Evolutionary conservation across 2,888 invertebrate genomes (phyloP), one percentile per base, ranked within the genome.

Genomic region (Drosophila neutralis): DNA sequence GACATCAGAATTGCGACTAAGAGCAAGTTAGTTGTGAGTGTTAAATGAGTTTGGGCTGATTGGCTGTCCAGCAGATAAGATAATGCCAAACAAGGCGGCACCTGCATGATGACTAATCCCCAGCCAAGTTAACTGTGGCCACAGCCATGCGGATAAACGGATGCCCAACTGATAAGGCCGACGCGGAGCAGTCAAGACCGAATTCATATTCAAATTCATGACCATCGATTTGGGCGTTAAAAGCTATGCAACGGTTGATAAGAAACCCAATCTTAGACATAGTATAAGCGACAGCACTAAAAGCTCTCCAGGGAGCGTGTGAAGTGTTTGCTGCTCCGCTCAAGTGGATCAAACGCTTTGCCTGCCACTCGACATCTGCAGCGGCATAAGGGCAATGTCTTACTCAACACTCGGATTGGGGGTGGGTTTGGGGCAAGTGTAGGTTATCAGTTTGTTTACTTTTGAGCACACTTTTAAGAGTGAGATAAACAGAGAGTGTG

Each of bases 71-170:
- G 21, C 35, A 60, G 76, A 76, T 78, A 51, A 78, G 77, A 78
- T 78, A 78, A 78, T 53, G 61, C 8, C 45, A 27, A 35, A 36
- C 49, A n/a, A 54, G 11, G 36, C 59, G 40, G 67, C 79, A 78
- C 79, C 79, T 78, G 79, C 76, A 72, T 63, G 76, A 78, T 78
- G 78, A 78, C 72, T 78, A 75, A 78, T 68, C 65, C 57, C 33
- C 21, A 27, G 13, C n/a, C 24, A 18, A 35, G 21, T 29, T 18
- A 56, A 45, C 33, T 36, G 59, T 24, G 61, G 38, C 57, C 45
- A 24, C 61, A 35, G 40, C 33, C 51, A 58, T 63, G 51, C 48
- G 69, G 73, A 68, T 76, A 69, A 69, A 59, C 65, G 48, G 62
- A 66, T 77, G 76, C 13, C 45, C 52, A 38, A n/a, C 40, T 49